phyloP scores from a whole-genome alignment of 2,113 vertebrate species.

The Leptosomus discolor region DNA sequence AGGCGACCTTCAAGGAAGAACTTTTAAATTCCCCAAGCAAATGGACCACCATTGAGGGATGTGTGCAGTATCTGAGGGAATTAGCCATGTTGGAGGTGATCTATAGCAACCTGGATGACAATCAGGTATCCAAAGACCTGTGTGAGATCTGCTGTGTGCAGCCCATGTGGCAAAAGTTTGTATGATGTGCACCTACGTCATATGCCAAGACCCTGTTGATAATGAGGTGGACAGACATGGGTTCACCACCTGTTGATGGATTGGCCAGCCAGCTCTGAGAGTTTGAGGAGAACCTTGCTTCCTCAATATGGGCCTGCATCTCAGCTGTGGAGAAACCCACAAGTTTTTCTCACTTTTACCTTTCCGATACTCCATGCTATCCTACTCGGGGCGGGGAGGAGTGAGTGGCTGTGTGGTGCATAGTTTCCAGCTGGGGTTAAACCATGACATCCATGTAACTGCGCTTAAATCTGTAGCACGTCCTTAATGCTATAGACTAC shows the following conservation, averaged over 20 bases:
- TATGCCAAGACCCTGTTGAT: not conserved
- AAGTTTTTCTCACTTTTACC: not conserved
- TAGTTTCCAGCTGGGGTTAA: not conserved
- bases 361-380: not conserved
- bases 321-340: not conserved
- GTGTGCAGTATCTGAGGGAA: not conserved
- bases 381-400: accelerated
- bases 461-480: not conserved
- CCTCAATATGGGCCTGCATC: not conserved
- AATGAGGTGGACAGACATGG: not conserved
- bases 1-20: not conserved
- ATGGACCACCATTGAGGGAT: not conserved
- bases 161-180: not conserved
- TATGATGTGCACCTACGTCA: not conserved
- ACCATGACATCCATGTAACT: not conserved
- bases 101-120: not conserved
- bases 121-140: not conserved
- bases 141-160: accelerated
- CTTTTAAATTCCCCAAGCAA: not conserved
- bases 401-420: not conserved
- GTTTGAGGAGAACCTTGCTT: not conserved
- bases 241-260: not conserved
- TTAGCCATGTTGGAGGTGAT: not conserved
- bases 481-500: not conserved
- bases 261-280: not conserved